Percentiles rank a stretch among this genome's conserved stretches.
Evolutionary conservation across 2,888 invertebrate genomes (phyloP).

Genomic region (Himalopsyche japonica): DNA sequence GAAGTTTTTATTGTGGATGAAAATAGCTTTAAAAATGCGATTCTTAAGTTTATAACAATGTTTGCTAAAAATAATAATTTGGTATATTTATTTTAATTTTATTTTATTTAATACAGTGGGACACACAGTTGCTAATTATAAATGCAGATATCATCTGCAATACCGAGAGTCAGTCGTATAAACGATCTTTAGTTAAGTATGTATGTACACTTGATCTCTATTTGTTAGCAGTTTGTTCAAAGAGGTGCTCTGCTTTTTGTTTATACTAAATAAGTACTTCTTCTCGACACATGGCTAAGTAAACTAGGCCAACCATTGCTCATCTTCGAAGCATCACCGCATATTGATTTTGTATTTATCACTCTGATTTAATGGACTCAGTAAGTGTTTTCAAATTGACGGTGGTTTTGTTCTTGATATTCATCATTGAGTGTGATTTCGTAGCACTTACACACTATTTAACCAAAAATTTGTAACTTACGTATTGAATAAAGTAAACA

Average conservation of each 20-base stretch:
- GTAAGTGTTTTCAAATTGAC: background rate
- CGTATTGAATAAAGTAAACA: no score
- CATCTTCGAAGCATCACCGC: background rate
- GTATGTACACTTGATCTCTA: conserved; percentile 1
- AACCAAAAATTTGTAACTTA: no score
- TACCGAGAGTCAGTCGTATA: background rate
- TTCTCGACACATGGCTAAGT: conserved; percentile 9
- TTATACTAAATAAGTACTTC: background rate
- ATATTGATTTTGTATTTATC: background rate
- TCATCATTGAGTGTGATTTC: background rate
- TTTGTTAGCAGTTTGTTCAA: conserved; percentile 27
- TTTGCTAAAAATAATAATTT: background rate
- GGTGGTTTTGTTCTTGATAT: background rate
- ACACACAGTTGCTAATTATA: background rate
- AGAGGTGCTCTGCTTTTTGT: conserved; percentile 17
- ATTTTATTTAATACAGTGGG: background rate
- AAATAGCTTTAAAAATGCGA: no score
- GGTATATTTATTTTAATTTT: background rate
- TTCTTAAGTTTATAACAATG: no score
- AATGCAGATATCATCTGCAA: background rate
- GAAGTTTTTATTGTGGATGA: no score
- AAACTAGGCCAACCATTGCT: background rate
- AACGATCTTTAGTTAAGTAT: background rate
- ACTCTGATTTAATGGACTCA: background rate
- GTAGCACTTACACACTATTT: background rate